Percentiles rank a stretch among this genome's conserved stretches.
Evolutionary conservation across 2,888 invertebrate species (phyloP).

Genomic region (Leptinotarsa rubiginosa): DNA sequence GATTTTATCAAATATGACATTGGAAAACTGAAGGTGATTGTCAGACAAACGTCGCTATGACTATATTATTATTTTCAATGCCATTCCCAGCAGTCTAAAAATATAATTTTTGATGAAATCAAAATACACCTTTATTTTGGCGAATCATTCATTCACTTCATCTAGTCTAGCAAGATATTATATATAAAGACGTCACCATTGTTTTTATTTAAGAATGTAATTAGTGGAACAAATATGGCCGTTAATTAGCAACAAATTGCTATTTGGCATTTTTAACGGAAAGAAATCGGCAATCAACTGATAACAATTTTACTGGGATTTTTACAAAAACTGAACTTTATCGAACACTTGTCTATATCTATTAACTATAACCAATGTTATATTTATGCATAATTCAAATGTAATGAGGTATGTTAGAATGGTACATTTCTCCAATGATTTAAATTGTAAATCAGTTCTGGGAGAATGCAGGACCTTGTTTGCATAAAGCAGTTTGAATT

Average conservation of each 20-base stretch:
- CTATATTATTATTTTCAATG: background rate
- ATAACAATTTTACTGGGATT: background rate
- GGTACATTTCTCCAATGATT: too few relatives aligned
- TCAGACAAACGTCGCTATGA: too few relatives aligned
- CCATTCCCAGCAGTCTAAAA: background rate
- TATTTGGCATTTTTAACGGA: background rate
- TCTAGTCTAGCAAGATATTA: background rate
- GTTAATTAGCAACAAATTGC: background rate
- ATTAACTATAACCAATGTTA: too few relatives aligned
- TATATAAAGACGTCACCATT: background rate
- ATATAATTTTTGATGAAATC: background rate
- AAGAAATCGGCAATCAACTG: background rate
- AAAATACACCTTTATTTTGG: background rate
- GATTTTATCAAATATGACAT: too few relatives aligned
- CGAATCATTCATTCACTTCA: background rate
- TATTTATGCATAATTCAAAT: too few relatives aligned
- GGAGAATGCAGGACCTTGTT: too few relatives aligned
- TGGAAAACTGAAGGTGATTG: too few relatives aligned
- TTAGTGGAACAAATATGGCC: background rate
- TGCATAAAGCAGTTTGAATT: too few relatives aligned
- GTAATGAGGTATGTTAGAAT: too few relatives aligned
- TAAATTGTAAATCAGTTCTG: too few relatives aligned
- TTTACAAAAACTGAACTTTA: background rate
- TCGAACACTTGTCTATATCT: background rate
- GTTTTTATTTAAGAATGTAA: background rate